Conservation (phyloP, 2,888 invertebrate species). For the Andrena marginata region DNA sequence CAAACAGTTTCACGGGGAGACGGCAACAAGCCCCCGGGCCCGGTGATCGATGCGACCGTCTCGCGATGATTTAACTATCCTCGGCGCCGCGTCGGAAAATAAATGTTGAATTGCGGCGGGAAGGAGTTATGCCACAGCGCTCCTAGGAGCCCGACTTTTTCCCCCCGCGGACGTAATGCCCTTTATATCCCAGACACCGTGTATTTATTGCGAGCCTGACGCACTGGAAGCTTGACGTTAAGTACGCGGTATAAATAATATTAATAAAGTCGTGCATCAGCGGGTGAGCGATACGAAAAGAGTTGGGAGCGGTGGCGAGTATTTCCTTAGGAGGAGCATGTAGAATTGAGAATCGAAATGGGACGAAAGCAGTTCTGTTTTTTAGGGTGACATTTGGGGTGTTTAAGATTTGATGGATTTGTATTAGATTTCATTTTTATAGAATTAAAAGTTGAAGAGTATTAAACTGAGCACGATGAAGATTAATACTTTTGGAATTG, state of each 20-base stretch:
- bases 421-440: too few relatives aligned
- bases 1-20: slow-evolving; percentile 62
- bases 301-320: neutral
- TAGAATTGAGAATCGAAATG: neutral
- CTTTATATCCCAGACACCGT: slow-evolving; percentile 10
- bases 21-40: slow-evolving; percentile 51
- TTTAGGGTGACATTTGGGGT: too few relatives aligned
- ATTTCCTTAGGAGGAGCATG: neutral
- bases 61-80: slow-evolving; percentile 58
- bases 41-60: slow-evolving; percentile 54
- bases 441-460: too few relatives aligned
- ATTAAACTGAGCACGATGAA: too few relatives aligned
- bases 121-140: slow-evolving; percentile 17
- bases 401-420: too few relatives aligned
- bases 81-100: slow-evolving; percentile 29
- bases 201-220: slow-evolving; percentile 44
- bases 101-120: slow-evolving; percentile 48
- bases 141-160: neutral
- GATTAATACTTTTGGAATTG: too few relatives aligned
- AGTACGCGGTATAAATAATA: slow-evolving; percentile 34
- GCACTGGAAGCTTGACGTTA: slow-evolving; percentile 36
- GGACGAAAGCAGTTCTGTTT: neutral
- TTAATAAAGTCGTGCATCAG: slow-evolving; percentile 21
- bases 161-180: slow-evolving; percentile 20
- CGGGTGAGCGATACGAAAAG: neutral